phyloP scores from a whole-genome alignment of 2,797 vertebrate species.

The Hypotaenidia philippensis region DNA sequence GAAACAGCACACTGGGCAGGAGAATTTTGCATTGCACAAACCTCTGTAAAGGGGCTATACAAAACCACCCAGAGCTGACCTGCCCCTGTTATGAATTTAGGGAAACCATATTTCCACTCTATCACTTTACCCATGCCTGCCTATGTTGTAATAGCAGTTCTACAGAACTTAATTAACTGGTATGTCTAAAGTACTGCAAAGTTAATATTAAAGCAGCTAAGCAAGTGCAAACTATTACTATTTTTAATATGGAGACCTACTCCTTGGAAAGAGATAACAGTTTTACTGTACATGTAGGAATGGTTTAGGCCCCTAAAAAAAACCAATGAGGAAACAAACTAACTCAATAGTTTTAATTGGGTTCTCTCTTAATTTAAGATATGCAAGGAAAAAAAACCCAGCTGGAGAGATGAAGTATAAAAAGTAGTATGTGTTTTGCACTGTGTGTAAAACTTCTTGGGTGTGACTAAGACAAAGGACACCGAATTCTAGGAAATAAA shows the following conservation, averaged over 20 bases:
- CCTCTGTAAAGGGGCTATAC: background rate
- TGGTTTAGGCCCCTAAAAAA: background rate
- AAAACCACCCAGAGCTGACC: background rate
- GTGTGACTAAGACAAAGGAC: background rate
- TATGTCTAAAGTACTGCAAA: background rate
- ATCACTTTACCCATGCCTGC: background rate
- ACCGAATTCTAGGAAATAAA: background rate
- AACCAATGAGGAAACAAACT: background rate
- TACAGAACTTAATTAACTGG: constrained; percentile 3
- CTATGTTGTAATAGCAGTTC: background rate
- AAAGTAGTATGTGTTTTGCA: background rate
- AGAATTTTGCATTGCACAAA: background rate
- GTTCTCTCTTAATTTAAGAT: background rate
- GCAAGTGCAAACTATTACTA: background rate
- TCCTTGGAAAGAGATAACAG: background rate
- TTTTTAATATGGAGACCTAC: background rate
- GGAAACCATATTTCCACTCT: background rate
- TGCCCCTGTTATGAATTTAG: background rate
- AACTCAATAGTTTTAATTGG: background rate
- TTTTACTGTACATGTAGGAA: background rate
- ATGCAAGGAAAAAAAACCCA: background rate
- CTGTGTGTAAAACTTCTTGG: background rate
- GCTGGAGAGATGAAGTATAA: background rate
- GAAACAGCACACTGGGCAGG: constrained; percentile 7
- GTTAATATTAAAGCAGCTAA: background rate